Conservation (phyloP, 1,140 invertebrate species). For the Harlomillsia oculata region DNA sequence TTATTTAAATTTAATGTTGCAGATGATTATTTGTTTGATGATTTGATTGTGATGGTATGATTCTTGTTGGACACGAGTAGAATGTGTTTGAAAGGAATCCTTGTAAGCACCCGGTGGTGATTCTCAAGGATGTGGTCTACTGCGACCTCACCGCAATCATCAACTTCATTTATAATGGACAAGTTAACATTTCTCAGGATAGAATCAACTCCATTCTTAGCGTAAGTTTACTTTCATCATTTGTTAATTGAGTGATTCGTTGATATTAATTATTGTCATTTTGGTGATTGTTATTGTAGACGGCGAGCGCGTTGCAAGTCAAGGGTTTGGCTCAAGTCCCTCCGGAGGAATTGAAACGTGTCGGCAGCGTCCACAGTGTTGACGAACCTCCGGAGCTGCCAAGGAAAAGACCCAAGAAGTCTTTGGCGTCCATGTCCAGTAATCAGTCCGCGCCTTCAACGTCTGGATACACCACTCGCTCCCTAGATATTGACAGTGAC, state of each 20-base stretch:
- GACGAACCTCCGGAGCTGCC: no score
- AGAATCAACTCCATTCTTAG: constrained; percentile 74
- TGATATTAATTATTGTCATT: neutral
- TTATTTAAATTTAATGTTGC: constrained; percentile 1
- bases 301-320: constrained; percentile 75
- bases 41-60: constrained; percentile 6
- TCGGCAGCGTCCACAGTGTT: no score
- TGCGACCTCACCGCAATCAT: constrained; percentile 77
- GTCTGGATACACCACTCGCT: no score
- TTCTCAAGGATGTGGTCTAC: constrained; percentile 77
- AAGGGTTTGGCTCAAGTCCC: constrained; percentile 76
- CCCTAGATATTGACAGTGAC: no score
- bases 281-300: constrained; percentile 42
- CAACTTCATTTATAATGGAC: constrained; percentile 85
- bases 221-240: constrained; percentile 39
- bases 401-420: no score
- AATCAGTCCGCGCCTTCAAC: no score
- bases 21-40: neutral
- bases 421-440: no score
- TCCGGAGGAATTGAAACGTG: constrained; percentile 40
- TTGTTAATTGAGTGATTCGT: neutral
- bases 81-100: constrained; percentile 71
- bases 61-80: no score
- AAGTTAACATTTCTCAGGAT: constrained; percentile 80
- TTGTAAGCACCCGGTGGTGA: constrained; percentile 80